Percentiles rank a stretch among this genome's conserved stretches.
phyloP scores from a whole-genome alignment of 2,888 invertebrate species.

The Meta bourneti region DNA sequence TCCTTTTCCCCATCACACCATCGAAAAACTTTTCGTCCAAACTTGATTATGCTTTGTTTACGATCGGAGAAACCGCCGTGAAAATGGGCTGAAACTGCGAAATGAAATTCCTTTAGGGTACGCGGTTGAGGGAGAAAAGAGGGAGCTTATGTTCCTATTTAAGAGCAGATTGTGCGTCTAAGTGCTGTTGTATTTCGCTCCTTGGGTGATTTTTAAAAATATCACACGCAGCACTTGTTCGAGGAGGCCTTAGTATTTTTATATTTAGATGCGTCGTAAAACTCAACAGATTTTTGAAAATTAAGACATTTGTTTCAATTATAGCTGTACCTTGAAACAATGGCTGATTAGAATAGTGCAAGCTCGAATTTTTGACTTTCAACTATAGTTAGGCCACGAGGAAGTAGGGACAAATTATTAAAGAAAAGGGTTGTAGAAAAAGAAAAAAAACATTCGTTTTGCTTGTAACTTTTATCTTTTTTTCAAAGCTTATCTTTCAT shows the following conservation, averaged over 20 bases:
- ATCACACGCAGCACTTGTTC: neutral
- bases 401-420: no score
- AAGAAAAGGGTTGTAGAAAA: no score
- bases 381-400: no score
- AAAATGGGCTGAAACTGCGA: neutral
- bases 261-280: neutral
- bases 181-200: neutral
- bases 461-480: no score
- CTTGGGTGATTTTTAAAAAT: neutral
- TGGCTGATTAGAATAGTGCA: neutral
- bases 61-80: neutral
- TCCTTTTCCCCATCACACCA: no score
- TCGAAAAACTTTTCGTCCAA: neutral
- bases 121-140: neutral
- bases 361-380: neutral
- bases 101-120: neutral
- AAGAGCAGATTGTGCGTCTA: neutral
- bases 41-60: slow-evolving; percentile 1
- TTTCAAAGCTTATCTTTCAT: no score
- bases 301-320: neutral
- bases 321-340: neutral
- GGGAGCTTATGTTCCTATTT: neutral
- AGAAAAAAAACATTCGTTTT: no score
- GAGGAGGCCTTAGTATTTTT: neutral
- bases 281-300: neutral